Conservation (phyloP, 1,140 invertebrate species). For the Sitodiplosis mosellana region DNA sequence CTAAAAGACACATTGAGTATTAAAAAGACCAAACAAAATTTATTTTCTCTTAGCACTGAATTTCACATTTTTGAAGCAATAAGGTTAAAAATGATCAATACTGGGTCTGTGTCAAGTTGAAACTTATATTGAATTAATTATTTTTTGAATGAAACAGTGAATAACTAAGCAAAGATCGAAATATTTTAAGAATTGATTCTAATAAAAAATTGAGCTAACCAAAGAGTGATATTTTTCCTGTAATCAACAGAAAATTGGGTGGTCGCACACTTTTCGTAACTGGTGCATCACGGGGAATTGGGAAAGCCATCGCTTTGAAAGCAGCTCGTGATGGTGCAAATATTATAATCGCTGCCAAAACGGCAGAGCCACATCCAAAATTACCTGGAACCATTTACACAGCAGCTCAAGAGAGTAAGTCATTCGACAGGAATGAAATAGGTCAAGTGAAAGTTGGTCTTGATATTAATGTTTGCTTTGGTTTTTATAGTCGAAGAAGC, state of each 20-base stretch:
- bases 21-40: no score
- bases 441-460: not conserved
- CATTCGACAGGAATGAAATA: conserved; percentile 6
- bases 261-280: conserved; percentile 89
- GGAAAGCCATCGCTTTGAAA: conserved; percentile 90
- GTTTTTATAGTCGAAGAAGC: conserved; percentile 60
- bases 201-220: no score
- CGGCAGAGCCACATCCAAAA: conserved; percentile 89
- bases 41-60: no score
- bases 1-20: no score
- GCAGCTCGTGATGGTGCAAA: conserved; percentile 88
- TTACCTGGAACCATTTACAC: conserved; percentile 95
- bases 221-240: no score
- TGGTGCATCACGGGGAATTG: conserved; percentile 92
- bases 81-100: no score
- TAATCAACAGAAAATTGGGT: conserved; percentile 78
- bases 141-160: no score
- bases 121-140: no score
- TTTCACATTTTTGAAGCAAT: no score
- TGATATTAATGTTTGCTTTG: conserved; percentile 1
- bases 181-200: no score
- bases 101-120: no score
- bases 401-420: conserved; percentile 83
- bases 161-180: no score
- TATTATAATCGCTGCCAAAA: conserved; percentile 89